These are phyloP conservation scores for Drosophila testacea DNA, from an alignment of 2,888 invertebrate genomes.

Conservation along the genomic window DNA sequence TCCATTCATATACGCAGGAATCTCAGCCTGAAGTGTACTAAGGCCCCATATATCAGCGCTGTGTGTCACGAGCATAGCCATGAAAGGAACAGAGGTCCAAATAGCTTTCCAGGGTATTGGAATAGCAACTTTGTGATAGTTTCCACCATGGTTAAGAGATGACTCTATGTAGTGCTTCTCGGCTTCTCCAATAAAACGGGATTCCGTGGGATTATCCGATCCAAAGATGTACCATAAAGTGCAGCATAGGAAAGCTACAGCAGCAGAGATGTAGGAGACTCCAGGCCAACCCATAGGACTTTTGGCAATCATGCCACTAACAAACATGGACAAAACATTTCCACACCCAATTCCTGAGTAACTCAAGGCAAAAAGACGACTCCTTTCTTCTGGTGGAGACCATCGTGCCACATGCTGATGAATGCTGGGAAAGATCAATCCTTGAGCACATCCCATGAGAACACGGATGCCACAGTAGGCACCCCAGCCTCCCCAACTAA, in stretches of 20 bases:
- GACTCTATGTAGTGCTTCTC: no score
- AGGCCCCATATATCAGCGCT: constrained; percentile 89
- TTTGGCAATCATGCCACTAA: no score
- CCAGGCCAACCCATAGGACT: no score
- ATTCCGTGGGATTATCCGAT: no score
- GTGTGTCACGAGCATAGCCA: constrained; percentile 86
- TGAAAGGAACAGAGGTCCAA: constrained; percentile 88
- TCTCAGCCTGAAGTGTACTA: constrained; percentile 89
- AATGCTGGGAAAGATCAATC: constrained; percentile 88
- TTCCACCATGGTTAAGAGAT: no score
- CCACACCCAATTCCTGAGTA: no score
- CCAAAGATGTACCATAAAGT: no score
- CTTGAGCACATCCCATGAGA: constrained; percentile 89
- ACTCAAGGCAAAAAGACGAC: no score
- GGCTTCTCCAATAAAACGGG: no score
- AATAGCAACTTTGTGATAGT: constrained; percentile 37
- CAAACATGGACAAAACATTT: no score
- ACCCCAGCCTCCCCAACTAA: constrained; percentile 87
- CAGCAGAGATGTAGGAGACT: no score
- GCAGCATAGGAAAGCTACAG: no score
- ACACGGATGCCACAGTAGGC: constrained; percentile 87
- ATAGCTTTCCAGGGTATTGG: constrained; percentile 88
- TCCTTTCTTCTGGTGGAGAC: constrained; percentile 88
- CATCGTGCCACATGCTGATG: constrained; percentile 89
- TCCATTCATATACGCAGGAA: constrained; percentile 89